Base-by-base conservation (phyloP, 2,113 vertebrate genomes). In the Psammodynastes pulverulentus region DNA sequence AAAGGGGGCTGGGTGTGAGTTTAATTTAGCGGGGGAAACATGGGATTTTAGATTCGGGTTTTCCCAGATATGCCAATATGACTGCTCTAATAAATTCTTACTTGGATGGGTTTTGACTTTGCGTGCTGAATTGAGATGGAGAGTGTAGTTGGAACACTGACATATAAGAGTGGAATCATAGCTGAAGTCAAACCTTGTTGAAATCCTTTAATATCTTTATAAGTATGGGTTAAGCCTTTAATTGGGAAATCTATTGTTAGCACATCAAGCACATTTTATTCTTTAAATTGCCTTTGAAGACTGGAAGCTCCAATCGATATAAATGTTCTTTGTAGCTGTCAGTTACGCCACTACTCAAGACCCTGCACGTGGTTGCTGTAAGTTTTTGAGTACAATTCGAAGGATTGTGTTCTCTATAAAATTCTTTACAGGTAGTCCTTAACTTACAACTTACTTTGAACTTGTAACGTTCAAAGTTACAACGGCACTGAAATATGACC, bases 131-230 rank as follows among this genome's bases (percentile, higher is more conserved):
- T 49, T 49, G 48, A 49, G 48, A 49, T 49, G 48, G 48, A 49
- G 9, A 10, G 48, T 10, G 9, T 49, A 5, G 48, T 49, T 49
- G 48, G 48, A 49, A 49, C 9, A 1, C 48, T 48, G 48, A 48
- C 48, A 48, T 48, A 48, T 48, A 9, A 17, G 87, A 43, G 88
- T 85, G 15, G 67, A 72, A 3, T 39, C n/a, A 72, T 17, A 39
- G 84, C 92, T 93, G 94, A 85, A 94, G 93, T 92, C 86, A 92
- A 94, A 90, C 2, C 45, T 86, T 87, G 56, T 15, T 48, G 62
- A 88, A 72, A 45, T 72, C 48, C 39, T 0, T 94, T 86, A 87
- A 89, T 93, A 24, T 95, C 84, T 93, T 87, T 93, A 92, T 62
- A 34, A 19, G 86, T 93, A 94, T 79, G 58, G 58, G 90, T 93